Evolutionary conservation across 2,888 invertebrate genomes (phyloP), one percentile per base, ranked within the genome.

Genomic region (Plusia festucae): DNA sequence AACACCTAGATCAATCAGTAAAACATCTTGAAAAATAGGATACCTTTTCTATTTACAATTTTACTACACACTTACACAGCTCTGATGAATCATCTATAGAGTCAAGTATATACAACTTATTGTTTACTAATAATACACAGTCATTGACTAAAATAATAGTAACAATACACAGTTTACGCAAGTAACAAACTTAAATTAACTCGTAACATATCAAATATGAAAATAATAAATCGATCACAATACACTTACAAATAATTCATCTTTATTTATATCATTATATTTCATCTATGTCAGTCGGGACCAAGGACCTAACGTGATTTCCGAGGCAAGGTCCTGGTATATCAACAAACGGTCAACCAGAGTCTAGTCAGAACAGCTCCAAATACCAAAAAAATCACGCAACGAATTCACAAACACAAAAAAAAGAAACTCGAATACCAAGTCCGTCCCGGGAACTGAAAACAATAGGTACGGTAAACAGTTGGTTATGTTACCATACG

Each of bases 401-500:
- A n/a, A n/a, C n/a, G n/a, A n/a, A n/a, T n/a, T n/a, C n/a, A n/a
- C n/a, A n/a, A n/a, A n/a, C n/a, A n/a, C n/a, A n/a, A n/a, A n/a
- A n/a, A n/a, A 16, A 27, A 1, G 0, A 11, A 18, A 1, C 0
- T 53, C 20, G 13, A 20, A 4, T 7, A 8, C 11, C 60, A 55
- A 88, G 54, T 89, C 76, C 86, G 75, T 8, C 74, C 82, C 80
- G 27, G 46, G 0, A 2, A 0, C 1, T 32, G 55, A 71, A 67
- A 81, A 81, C 81, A 73, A 65, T 68, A 71, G 72, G 53, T 64
- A 61, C 76, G 67, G 79, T 84, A 88, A 88, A 86, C 86, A 89
- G 30, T 24, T 15, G 9, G 58, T 58, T 69, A 68, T 46, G 59
- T 85, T 83, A 82, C 80, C 77, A 81, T 79, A 82, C 52, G 34